Evolutionary conservation across 2,888 invertebrate species (phyloP).

Genomic region (Noctua pronuba): DNA sequence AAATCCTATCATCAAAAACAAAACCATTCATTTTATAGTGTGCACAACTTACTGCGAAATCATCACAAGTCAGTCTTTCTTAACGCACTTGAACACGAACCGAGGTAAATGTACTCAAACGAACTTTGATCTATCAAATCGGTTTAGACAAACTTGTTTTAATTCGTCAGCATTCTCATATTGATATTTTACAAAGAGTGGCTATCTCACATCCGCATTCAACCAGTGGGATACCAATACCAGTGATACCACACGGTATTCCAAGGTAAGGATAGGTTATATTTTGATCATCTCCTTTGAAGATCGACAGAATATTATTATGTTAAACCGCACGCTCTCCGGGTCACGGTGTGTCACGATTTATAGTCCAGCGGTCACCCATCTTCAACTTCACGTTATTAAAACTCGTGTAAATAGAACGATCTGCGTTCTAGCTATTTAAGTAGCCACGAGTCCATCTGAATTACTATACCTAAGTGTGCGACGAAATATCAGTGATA

Average conservation of each 20-base stretch:
- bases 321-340: background rate
- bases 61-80: constrained; percentile 37
- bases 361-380: constrained; percentile 5
- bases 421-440: constrained; percentile 24
- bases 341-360: constrained; percentile 14
- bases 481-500: constrained; percentile 62
- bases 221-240: constrained; percentile 26
- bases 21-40: constrained; percentile 27
- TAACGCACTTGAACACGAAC: constrained; percentile 15
- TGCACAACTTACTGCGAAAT: constrained; percentile 28
- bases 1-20: constrained; percentile 44
- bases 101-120: constrained; percentile 53
- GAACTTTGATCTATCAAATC: constrained; percentile 55
- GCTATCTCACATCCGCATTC: constrained; percentile 7
- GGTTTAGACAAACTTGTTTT: constrained; percentile 27
- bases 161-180: constrained; percentile 10
- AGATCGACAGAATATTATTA: constrained; percentile 2
- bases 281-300: background rate
- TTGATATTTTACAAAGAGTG: background rate
- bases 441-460: constrained; percentile 35
- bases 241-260: constrained; percentile 2
- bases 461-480: constrained; percentile 39
- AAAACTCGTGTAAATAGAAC: constrained; percentile 15
- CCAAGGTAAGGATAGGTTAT: background rate
- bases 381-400: background rate